These are phyloP conservation scores for Ditylenchus weischeri DNA, from an alignment of 2,888 invertebrate genomes.

Conservation along the genomic window DNA sequence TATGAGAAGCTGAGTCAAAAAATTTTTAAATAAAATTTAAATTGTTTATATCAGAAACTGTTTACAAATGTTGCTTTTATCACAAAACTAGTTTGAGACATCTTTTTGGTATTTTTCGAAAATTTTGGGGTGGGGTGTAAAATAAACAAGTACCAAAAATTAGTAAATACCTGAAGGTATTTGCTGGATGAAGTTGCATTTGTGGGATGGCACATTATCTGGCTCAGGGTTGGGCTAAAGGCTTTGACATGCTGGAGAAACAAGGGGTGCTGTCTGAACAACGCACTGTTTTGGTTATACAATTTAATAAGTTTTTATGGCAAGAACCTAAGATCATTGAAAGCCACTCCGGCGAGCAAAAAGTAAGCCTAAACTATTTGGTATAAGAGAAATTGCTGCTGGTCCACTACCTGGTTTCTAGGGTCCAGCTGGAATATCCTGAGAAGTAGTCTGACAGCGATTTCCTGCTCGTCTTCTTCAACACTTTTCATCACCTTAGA, in stretches of 20 bases:
- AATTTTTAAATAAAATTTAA: too few relatives aligned
- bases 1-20: too few relatives aligned
- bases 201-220: slow-evolving; percentile 38
- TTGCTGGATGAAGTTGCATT: slow-evolving; percentile 42
- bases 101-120: too few relatives aligned
- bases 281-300: slow-evolving; percentile 4
- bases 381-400: not conserved
- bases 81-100: too few relatives aligned
- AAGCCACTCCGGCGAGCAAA: slow-evolving; percentile 23
- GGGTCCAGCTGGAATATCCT: slow-evolving; percentile 43
- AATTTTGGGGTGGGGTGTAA: too few relatives aligned
- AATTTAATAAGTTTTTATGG: too few relatives aligned
- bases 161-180: slow-evolving; percentile 26
- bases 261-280: slow-evolving; percentile 34
- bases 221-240: slow-evolving; percentile 42
- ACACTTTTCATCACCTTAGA: slow-evolving; percentile 32
- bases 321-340: too few relatives aligned
- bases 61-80: too few relatives aligned
- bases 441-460: slow-evolving; percentile 36
- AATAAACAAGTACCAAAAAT: too few relatives aligned
- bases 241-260: slow-evolving; percentile 40
- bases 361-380: slow-evolving; percentile 22
- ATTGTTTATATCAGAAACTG: too few relatives aligned
- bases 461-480: slow-evolving; percentile 42
- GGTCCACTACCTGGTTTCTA: slow-evolving; percentile 21